Base-by-base conservation (phyloP, 2,888 invertebrate genomes). In the Epirrita christyi region DNA sequence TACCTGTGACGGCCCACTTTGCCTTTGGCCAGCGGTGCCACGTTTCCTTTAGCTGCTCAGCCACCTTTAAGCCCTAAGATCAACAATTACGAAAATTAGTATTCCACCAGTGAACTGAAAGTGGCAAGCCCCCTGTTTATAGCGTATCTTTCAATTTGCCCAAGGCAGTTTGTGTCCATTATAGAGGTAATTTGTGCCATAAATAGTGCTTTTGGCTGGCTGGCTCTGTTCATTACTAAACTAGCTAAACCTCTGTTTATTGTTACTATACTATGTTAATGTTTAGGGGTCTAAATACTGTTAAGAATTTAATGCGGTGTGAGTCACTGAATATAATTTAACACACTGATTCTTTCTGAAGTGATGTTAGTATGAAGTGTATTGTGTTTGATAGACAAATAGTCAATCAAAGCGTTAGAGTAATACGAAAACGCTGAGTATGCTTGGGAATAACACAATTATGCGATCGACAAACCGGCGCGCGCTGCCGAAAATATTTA, bases 131-230 rank as follows among this genome's bases (percentile, higher is more conserved):
- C 48, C 27, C 21, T 48, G 48, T 43, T 60, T 21, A 41, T 40
- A 49, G 53, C 52, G 57, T 63, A 61, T 61, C 63, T 63, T 63
- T 63, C 60, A 60, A 60, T 61, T 63, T 53, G 55, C 40, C 55
- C 21, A 36, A 53, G 52, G 55, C 52, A 55, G 55, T 63, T 56
- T 51, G 44, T 38, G 49, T 28, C 59, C 54, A 60, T 59, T 63
- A 53, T 50, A 37, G 54, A 47, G 56, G 52, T 59, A 60, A 61
- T 57, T 61, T 55, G 45, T 43, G 48, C 13, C 36, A 63, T 63
- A 55, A 63, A 63, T 57, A 48, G 10, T 29, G 43, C 37, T 47
- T 27, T 51, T 52, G 21, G n/a, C 51, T 29, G 48, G 21, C 48
- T 55, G 29, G 55, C 51, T 38, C 38, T 37, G 28, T 15, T 40